These are phyloP conservation scores for Spongilla lacustris DNA, from an alignment of 37 sponge, comb jelly and placozoan genomes.

Conservation along the genomic window DNA sequence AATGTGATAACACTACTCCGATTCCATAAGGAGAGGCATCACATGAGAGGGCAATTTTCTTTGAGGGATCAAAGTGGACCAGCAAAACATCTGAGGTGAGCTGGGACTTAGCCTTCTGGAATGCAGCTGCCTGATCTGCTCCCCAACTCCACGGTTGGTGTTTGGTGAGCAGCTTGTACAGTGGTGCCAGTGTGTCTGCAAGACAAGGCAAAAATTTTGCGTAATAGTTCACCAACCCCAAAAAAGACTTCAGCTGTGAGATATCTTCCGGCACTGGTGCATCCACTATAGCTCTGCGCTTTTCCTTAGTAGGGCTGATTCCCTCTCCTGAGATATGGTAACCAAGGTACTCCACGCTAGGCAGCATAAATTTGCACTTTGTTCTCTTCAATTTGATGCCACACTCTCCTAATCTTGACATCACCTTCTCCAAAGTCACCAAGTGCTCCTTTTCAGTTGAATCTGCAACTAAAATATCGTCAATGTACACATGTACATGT, in stretches of 20 bases:
- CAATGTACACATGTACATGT: slow-evolving; percentile 38
- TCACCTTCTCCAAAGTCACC: slow-evolving; percentile 9
- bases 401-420: slow-evolving; percentile 1
- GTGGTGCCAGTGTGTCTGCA: slow-evolving; percentile 26
- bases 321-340: slow-evolving; percentile 6
- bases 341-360: slow-evolving; percentile 27
- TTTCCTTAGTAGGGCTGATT: neutral
- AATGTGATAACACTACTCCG: slow-evolving; percentile 57
- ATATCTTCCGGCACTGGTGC: slow-evolving; percentile 35
- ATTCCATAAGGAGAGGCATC: slow-evolving; percentile 62
- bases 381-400: slow-evolving; percentile 7
- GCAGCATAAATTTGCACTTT: slow-evolving; percentile 25
- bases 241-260: slow-evolving; percentile 34
- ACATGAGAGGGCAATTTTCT: slow-evolving; percentile 16
- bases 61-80: slow-evolving; percentile 39
- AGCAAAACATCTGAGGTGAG: slow-evolving; percentile 28
- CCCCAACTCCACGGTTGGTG: slow-evolving; percentile 35
- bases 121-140: slow-evolving; percentile 24
- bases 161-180: slow-evolving; percentile 29
- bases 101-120: slow-evolving; percentile 30
- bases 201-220: slow-evolving; percentile 43
- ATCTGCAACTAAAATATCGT: slow-evolving; percentile 65
- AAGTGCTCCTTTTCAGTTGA: slow-evolving; percentile 14
- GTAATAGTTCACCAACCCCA: slow-evolving; percentile 58
- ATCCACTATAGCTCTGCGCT: neutral